Evolutionary conservation across 2,113 vertebrate genomes (phyloP), one percentile per base, ranked within the genome.

Genomic region (Psephotus haematonotus): DNA sequence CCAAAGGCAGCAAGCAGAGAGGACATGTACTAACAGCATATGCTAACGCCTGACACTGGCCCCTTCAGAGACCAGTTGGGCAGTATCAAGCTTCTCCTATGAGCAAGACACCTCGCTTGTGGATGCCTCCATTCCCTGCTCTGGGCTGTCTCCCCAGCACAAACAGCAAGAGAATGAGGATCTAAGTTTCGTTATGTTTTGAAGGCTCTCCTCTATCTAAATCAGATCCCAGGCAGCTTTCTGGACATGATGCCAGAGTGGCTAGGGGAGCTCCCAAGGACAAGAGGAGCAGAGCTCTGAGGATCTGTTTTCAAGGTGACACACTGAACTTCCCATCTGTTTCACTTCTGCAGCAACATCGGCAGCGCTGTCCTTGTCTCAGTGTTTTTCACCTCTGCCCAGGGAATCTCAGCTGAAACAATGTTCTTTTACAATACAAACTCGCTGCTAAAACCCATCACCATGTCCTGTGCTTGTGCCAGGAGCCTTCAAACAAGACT

Each of bases 251-350:
- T 7, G 62, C n/a, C 44, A 63, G 71, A 31, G 79, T 43, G 71
- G 13, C 41, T 13, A 8, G 71, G 71, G 49, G 50, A 80, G 46
- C 31, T 82, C 7, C 7, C 41, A 83, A 96, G 88, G 95, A 75
- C 44, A 57, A 81, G 52, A 78, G 88, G 82, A 81, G 25, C 79
- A 86, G 75, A 81, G 82, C 85, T 90, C 39, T 53, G 82, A 19
- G 33, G 76, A 55, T 90, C 59, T 77, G 85, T 25, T 94, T 79
- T 97, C 93, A 95, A 93, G 94, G 97, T 97, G 94, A 97, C 92
- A 95, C 77, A 60, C 83, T 96, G 95, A 95, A 92, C 86, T 96
- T 71, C 87, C 96, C 92, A 93, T 92, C 88, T 96, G 92, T 72
- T 95, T 94, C 82, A 60, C 64, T 87, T 79, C 70, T 88, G 91